Evolutionary conservation across 1,140 invertebrate species (phyloP), one percentile per base, ranked within the genome.

Genomic region (Euborellia annulipes): DNA sequence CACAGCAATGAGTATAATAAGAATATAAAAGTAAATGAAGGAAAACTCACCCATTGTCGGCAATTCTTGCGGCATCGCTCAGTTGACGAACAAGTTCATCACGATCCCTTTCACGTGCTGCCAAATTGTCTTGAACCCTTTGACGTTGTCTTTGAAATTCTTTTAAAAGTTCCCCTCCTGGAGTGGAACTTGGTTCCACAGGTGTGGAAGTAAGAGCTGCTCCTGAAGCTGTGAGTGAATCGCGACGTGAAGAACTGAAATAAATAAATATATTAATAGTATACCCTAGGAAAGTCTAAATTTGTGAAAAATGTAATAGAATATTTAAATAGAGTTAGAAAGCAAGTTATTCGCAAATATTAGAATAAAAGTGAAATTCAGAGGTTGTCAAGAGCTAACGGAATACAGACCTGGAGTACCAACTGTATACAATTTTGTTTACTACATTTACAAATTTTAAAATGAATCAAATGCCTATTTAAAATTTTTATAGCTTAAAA

Each of bases 111-210:
- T 70, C 76, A 58, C 72, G 67, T 54, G 72, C 54, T 20, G 72
- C 71, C 57, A 76, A 69, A 44, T 71, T 71, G 55, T 78, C 76
- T 57, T 77, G 75, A 43, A 77, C 58, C 50, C 67, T 68, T 51
- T 79, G 76, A 52, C 80, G 80, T 51, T 79, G 75, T 39, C 75
- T 76, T 52, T 82, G 78, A 54, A 77, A 82, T 54, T 82, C 79
- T 49, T 78, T 79, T 19, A 81, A 65, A 17, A 82, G 55, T 54
- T 81, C 78, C 16, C 78, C 71, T 22, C 32, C 41, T 21, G 4
- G 21, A 40, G 32, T 45, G 36, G 20, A 19, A 30, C 16, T 36
- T 8, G 20, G 30, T 11, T 16, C 69, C 36, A 63, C 55, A 52
- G 64, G 64, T 3, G 54, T 55, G 0, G 54, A 48, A 0, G 61